A percentile compares a stretch with the other conserved stretches of the same genome.
Conservation (phyloP, 1,140 invertebrate genomes). For the Paramacrobiotus metropolitanus region DNA sequence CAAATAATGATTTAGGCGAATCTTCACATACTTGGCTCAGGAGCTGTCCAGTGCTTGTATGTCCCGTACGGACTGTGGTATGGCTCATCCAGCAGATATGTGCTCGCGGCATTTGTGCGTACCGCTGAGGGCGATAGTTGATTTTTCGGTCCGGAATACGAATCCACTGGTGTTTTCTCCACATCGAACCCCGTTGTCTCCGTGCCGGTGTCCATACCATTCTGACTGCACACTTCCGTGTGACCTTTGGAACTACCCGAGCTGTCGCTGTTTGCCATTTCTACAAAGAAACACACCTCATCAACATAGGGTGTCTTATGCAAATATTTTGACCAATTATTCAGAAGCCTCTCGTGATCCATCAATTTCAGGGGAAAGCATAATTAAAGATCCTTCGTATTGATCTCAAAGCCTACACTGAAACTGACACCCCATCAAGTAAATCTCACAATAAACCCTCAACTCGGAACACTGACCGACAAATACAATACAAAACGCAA, state of each 20-base stretch:
- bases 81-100: neutral
- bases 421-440: too few relatives aligned
- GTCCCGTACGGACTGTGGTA: conserved; percentile 3
- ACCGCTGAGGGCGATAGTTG: neutral
- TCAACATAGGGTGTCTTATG: neutral
- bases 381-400: too few relatives aligned
- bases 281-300: neutral
- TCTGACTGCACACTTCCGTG: conserved; percentile 5
- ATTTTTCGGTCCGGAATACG: neutral
- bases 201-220: neutral
- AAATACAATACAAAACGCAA: too few relatives aligned
- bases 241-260: conserved; percentile 2
- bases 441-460: too few relatives aligned
- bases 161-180: neutral
- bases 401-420: too few relatives aligned
- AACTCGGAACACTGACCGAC: too few relatives aligned
- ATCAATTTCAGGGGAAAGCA: too few relatives aligned
- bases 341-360: too few relatives aligned
- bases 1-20: too few relatives aligned
- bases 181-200: neutral
- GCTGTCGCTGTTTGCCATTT: conserved; percentile 4
- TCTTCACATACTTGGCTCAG: neutral
- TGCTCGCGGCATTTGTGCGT: neutral
- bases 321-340: too few relatives aligned
- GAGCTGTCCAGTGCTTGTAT: conserved; percentile 3